Percentiles rank a stretch among this genome's conserved stretches.
Evolutionary conservation across 1,140 invertebrate genomes (phyloP).

Genomic region (Diorhabda elongata): DNA sequence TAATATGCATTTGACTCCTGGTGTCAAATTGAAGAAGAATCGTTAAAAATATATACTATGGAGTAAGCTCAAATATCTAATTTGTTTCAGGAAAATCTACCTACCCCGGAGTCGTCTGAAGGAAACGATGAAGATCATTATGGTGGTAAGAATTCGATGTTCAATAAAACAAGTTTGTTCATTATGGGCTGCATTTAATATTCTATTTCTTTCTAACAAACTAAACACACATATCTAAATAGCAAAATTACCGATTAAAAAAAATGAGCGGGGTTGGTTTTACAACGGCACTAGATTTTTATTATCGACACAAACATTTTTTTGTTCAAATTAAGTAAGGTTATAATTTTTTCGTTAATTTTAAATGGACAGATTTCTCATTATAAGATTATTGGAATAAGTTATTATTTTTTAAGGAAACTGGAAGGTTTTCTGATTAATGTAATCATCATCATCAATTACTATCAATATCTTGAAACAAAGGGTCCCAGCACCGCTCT

Average conservation of each 20-base stretch:
- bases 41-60: no score
- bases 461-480: not conserved
- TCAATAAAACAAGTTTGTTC: not conserved
- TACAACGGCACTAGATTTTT: not conserved
- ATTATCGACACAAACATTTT: no score
- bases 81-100: constrained; percentile 67
- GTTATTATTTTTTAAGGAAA: no score
- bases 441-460: not conserved
- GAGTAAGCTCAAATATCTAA: constrained; percentile 21
- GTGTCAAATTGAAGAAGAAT: no score
- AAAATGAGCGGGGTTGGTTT: constrained; percentile 13
- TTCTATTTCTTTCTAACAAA: not conserved
- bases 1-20: no score
- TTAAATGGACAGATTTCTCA: no score
- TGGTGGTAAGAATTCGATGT: constrained; percentile 52
- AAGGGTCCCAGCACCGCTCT: no score
- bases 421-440: not conserved
- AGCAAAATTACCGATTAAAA: not conserved
- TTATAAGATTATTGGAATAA: no score
- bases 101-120: constrained; percentile 62
- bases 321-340: no score
- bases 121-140: constrained; percentile 67
- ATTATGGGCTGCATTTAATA: not conserved
- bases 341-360: no score
- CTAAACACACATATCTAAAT: constrained; percentile 1